Evolutionary conservation across 2,113 vertebrate species (phyloP), one percentile per base, ranked within the genome.

Genomic region (Polypterus senegalus): DNA sequence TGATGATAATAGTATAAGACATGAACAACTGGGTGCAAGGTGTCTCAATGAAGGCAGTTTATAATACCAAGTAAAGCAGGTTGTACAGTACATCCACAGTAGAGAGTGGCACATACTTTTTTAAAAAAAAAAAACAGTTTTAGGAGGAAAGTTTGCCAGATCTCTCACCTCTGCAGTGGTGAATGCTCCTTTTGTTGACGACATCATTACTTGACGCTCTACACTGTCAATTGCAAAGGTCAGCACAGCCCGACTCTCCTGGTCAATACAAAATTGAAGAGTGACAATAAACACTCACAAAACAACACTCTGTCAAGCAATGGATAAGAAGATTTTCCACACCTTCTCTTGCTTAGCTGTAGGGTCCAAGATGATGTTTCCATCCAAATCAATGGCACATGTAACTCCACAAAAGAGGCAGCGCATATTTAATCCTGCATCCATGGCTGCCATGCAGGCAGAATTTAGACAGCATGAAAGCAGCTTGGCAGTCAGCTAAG

Each of bases 391-490:
- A 46, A 97, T 82, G 61, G 87, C 87, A 3, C 94, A 97, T 4
- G 91, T 91, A 59, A 97, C 77, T 0, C 92, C 89, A 0, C 92
- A 95, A 78, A 97, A 97, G 47, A 97, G 82, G n/a, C 83, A 67
- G 3, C 69, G 64, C 78, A 93, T 89, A 0, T 92, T 89, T 64
- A 97, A 76, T 3, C 92, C 93, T 0, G 92, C 87, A 0, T 97
- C 93, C 84, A 97, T 88, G 43, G 97, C 65, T 1, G 85, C 90
- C 86, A 94, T 86, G 66, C 93, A 96, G 61, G 92, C 77, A 0
- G 90, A 84, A 0, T 96, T 97, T 66, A 97, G 71, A 60, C 79
- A 89, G 73, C 91, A 92, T 0, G 93, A 79, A 48, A 94, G 70
- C 6, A 95, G 80, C 93, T 95, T 71, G 5, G 44, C 46, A 7